Evolutionary conservation across 2,888 invertebrate genomes (phyloP).

Genomic region (Cyclophora albipunctata): DNA sequence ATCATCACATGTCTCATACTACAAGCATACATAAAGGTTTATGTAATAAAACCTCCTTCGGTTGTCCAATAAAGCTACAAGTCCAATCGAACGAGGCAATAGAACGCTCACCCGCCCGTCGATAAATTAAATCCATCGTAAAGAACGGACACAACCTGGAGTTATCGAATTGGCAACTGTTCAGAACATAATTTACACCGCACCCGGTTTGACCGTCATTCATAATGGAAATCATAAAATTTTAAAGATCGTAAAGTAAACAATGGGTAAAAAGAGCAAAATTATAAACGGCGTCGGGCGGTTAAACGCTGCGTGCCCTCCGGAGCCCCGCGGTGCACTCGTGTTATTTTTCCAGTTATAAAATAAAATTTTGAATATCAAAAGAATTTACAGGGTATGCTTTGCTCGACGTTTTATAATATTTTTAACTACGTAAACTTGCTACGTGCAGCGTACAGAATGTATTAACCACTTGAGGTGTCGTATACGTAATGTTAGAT

Average conservation of each 20-base stretch:
- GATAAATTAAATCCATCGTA: conserved; percentile 55
- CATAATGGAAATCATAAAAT: conserved; percentile 67
- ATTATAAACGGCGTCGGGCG: conserved; percentile 43
- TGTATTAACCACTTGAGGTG: no score
- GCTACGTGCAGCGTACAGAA: no score
- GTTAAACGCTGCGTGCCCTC: conserved; percentile 37
- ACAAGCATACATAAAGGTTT: no score
- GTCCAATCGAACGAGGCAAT: conserved; percentile 25
- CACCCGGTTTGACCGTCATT: conserved; percentile 37
- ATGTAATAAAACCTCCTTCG: background rate
- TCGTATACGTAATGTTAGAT: no score
- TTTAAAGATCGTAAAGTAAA: conserved; percentile 68
- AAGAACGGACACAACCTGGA: conserved; percentile 32
- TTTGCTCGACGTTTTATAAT: no score
- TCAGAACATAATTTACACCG: conserved; percentile 58
- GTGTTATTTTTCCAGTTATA: conserved; percentile 34
- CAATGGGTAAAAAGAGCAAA: conserved; percentile 68
- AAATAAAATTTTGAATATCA: conserved; percentile 41
- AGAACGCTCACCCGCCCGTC: conserved; percentile 30
- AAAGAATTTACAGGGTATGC: conserved; percentile 15
- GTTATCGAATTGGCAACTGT: conserved; percentile 66
- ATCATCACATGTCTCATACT: conserved; percentile 10
- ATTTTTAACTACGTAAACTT: no score
- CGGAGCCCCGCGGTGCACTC: conserved; percentile 36
- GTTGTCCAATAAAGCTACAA: conserved; percentile 9